phyloP scores from a whole-genome alignment of 2,888 invertebrate species.

The Melolontha melolontha region DNA sequence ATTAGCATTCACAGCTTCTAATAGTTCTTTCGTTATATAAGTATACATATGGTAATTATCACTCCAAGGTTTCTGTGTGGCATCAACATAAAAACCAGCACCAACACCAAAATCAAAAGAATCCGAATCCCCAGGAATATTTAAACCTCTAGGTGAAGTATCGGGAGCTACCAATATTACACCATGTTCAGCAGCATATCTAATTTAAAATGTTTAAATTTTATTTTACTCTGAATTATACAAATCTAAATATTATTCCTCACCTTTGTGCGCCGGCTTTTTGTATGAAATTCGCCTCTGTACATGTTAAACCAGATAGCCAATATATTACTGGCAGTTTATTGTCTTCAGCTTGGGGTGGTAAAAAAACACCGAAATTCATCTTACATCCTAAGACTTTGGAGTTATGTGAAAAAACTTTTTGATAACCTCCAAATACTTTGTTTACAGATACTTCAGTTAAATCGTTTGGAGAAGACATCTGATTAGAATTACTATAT shows the following conservation, averaged over 20 bases:
- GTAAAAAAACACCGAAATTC: slow-evolving; percentile 93
- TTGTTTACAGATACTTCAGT: slow-evolving; percentile 76
- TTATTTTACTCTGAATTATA: too few species aligned
- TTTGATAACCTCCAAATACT: slow-evolving; percentile 87
- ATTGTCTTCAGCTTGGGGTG: slow-evolving; percentile 78
- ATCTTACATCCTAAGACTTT: slow-evolving; percentile 85
- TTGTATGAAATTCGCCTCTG: slow-evolving; percentile 94
- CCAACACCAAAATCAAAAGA: slow-evolving; percentile 95
- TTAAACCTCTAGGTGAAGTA: slow-evolving; percentile 92
- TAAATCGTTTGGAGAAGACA: slow-evolving; percentile 58
- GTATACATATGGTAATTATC: slow-evolving; percentile 95
- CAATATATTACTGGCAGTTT: slow-evolving; percentile 88
- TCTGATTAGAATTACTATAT: slow-evolving; percentile 19
- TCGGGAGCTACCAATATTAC: slow-evolving; percentile 94
- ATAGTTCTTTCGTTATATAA: slow-evolving; percentile 91
- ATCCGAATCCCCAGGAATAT: slow-evolving; percentile 92
- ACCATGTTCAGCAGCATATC: slow-evolving; percentile 86
- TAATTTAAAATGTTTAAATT: slow-evolving; percentile 50
- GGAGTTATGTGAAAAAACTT: slow-evolving; percentile 86
- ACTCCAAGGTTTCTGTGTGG: slow-evolving; percentile 91
- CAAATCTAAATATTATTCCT: slow-evolving; percentile 26
- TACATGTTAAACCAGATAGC: slow-evolving; percentile 93
- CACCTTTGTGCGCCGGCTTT: slow-evolving; percentile 94
- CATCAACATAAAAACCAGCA: slow-evolving; percentile 97
- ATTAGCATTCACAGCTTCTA: slow-evolving; percentile 78